Conservation (phyloP, 2,113 vertebrate genomes). For the Sprattus sprattus region DNA sequence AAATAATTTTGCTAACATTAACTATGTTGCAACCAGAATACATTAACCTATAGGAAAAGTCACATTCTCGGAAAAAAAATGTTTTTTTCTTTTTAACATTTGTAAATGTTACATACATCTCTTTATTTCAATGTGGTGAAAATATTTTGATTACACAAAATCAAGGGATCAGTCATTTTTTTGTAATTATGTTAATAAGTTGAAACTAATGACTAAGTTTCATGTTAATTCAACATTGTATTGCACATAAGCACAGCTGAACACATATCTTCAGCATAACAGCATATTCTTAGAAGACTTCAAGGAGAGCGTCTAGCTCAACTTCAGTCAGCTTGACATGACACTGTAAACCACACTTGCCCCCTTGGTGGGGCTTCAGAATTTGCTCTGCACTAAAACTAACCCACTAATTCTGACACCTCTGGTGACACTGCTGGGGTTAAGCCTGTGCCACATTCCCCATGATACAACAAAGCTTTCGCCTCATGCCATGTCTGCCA, state of each 20-base stretch:
- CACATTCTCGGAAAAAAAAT: background rate
- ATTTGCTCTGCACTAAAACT: conserved; percentile 11
- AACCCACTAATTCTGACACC: background rate
- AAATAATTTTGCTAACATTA: background rate
- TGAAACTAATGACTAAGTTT: background rate
- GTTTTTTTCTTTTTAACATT: no score
- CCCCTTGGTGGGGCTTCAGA: background rate
- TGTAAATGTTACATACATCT: no score
- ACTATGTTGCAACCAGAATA: background rate
- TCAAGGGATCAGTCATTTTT: background rate
- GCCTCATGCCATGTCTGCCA: conserved; percentile 4
- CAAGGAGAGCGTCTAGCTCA: background rate
- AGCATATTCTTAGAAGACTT: background rate
- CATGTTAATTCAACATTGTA: background rate
- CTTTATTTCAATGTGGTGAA: no score
- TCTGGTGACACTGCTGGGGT: conserved; percentile 17
- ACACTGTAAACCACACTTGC: background rate
- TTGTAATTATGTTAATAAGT: background rate
- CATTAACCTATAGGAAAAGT: background rate
- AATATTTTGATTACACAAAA: no score
- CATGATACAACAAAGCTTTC: background rate
- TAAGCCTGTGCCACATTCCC: conserved; percentile 11
- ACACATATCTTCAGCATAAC: background rate
- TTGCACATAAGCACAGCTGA: background rate
- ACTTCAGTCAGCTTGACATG: conserved; percentile 5